A percentile compares a stretch with the other conserved stretches of the same genome.
These are phyloP conservation scores for Berghia stephanieae DNA, from an alignment of 1,140 invertebrate genomes.

Conservation along the genomic window DNA sequence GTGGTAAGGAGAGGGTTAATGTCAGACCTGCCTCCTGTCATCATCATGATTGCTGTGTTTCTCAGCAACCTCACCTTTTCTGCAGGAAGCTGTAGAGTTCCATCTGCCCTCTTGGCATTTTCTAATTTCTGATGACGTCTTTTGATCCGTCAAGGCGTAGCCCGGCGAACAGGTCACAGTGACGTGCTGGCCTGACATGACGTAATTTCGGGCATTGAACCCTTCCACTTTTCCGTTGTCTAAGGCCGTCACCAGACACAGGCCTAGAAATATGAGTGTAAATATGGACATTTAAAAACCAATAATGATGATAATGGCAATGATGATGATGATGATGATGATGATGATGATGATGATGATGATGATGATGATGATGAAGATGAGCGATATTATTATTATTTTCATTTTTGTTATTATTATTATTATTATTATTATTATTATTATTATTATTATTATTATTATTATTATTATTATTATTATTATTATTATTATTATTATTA, in stretches of 20 bases:
- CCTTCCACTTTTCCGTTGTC: not conserved
- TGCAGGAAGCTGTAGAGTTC: not conserved
- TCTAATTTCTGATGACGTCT: not conserved
- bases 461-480: too few relatives aligned
- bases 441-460: too few relatives aligned
- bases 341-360: conserved; percentile 29
- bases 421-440: too few relatives aligned
- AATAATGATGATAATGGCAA: not conserved
- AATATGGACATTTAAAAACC: not conserved
- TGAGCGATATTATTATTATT: too few relatives aligned
- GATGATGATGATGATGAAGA: conserved; percentile 22
- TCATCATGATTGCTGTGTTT: too few relatives aligned
- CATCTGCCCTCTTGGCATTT: not conserved
- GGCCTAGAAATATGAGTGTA: not conserved
- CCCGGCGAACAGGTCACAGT: conserved; percentile 20
- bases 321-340: conserved; percentile 6
- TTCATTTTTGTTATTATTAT: too few relatives aligned
- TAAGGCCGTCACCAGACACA: not conserved
- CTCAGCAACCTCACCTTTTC: not conserved
- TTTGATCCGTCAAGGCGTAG: not conserved
- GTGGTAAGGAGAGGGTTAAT: too few relatives aligned
- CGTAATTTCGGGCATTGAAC: not conserved
- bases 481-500: too few relatives aligned
- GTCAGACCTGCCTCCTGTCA: too few relatives aligned
- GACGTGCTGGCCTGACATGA: not conserved